Percentiles rank a stretch among this genome's conserved stretches.
These are phyloP conservation scores for Agriopis aurantiaria DNA, from an alignment of 2,888 invertebrate species.

Conservation along the genomic window DNA sequence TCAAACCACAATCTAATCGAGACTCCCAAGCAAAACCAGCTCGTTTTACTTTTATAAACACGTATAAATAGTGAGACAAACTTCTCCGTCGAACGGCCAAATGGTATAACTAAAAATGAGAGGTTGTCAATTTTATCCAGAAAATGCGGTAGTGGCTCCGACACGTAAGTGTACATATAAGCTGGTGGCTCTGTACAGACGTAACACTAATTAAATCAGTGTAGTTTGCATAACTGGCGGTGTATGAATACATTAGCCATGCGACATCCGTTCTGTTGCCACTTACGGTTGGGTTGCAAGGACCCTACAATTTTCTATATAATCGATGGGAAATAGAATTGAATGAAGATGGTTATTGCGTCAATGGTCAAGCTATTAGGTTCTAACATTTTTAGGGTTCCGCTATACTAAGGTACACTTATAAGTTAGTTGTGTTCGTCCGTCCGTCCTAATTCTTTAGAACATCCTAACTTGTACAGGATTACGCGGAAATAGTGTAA, in stretches of 20 bases:
- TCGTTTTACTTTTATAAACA: slow-evolving; percentile 22
- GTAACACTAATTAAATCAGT: slow-evolving; percentile 35
- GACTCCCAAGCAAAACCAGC: slow-evolving; percentile 4
- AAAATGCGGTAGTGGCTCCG: not conserved
- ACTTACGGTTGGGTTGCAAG: slow-evolving; percentile 7
- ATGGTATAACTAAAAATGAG: not conserved
- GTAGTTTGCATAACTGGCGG: slow-evolving; percentile 31
- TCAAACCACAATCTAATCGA: slow-evolving; percentile 22
- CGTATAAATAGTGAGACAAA: not conserved
- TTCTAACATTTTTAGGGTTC: too few relatives aligned
- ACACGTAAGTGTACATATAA: not conserved
- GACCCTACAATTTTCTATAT: not conserved
- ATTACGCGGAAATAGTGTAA: too few relatives aligned
- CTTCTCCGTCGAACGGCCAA: not conserved
- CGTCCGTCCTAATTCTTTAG: too few relatives aligned
- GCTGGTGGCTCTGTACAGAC: slow-evolving; percentile 3
- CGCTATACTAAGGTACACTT: too few relatives aligned
- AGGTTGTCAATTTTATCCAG: not conserved
- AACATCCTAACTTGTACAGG: too few relatives aligned
- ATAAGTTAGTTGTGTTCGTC: too few relatives aligned
- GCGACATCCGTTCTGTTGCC: slow-evolving; percentile 31
- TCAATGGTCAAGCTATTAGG: too few relatives aligned
- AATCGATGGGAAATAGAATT: too few relatives aligned
- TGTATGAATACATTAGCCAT: slow-evolving; percentile 27
- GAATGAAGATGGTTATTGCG: too few relatives aligned